Conservation (phyloP, 2,888 invertebrate species). For the Tetramorium bicarinatum region DNA sequence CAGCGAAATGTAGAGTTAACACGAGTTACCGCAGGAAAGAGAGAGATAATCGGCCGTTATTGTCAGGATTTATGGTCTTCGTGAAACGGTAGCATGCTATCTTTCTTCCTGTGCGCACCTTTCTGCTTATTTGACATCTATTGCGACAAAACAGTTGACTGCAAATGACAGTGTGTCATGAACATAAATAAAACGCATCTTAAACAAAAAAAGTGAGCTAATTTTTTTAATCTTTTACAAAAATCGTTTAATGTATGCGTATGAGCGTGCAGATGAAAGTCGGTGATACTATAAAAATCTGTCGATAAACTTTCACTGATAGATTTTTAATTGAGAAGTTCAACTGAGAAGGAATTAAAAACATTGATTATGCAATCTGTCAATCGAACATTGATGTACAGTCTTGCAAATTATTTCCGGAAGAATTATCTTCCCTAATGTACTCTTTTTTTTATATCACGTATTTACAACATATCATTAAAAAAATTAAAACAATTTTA, state of each 20-base stretch:
- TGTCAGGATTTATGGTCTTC: conserved; percentile 43
- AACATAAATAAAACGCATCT: background rate
- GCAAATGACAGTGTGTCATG: background rate
- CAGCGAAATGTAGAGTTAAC: conserved; percentile 40
- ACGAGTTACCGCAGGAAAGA: background rate
- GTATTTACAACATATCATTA: no score
- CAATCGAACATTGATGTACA: background rate
- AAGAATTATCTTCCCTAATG: background rate
- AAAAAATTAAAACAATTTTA: background rate
- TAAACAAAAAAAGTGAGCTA: background rate
- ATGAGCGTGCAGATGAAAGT: conserved; percentile 13
- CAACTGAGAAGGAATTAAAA: background rate
- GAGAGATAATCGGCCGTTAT: conserved; percentile 55
- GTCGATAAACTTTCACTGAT: conserved; percentile 31
- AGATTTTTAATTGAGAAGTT: conserved; percentile 18
- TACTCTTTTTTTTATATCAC: background rate
- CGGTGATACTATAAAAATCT: conserved; percentile 13
- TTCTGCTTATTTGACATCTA: background rate
- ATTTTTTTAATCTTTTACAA: background rate
- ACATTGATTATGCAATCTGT: background rate
- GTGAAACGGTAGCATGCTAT: conserved; percentile 30
- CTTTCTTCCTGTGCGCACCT: background rate
- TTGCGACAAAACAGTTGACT: background rate
- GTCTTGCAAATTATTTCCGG: background rate
- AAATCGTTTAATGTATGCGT: background rate